Evolutionary conservation across 2,113 vertebrate species (phyloP).

Genomic region (Strix aluco): DNA sequence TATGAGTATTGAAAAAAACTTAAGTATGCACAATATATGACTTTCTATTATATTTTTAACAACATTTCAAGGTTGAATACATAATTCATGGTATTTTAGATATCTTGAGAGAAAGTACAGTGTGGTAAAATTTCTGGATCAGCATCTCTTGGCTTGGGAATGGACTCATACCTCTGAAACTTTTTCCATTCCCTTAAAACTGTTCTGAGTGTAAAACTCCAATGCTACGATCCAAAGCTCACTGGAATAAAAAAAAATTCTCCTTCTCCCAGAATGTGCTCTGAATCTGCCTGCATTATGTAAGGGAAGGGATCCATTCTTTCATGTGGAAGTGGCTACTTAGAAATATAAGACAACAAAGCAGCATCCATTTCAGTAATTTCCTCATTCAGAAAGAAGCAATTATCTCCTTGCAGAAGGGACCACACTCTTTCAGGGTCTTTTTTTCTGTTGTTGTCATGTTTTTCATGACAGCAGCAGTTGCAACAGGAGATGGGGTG

Average conservation of each 20-base stretch:
- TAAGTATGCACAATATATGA: constrained; percentile 35
- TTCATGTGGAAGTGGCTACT: not conserved
- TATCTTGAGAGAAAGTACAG: constrained; percentile 15
- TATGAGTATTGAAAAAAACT: constrained; percentile 5
- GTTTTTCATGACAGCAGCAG: not conserved
- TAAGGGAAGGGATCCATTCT: not conserved
- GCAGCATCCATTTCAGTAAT: not conserved
- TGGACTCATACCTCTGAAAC: not conserved
- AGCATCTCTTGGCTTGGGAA: constrained; percentile 22
- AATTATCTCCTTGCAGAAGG: not conserved
- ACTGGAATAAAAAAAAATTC: not conserved
- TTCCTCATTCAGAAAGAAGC: not conserved
- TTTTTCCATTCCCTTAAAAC: not conserved
- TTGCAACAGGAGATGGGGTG: rapidly evolving
- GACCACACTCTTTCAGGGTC: not conserved
- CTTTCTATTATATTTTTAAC: constrained; percentile 57
- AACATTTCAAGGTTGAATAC: constrained; percentile 60
- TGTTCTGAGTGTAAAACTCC: not conserved
- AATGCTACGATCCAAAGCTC: not conserved
- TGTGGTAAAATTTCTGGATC: constrained; percentile 39
- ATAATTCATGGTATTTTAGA: constrained; percentile 57
- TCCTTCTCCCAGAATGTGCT: not conserved
- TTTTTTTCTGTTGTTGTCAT: not conserved
- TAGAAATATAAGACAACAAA: not conserved
- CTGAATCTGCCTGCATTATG: not conserved